phyloP scores from a whole-genome alignment of 2,113 vertebrate species.

The Alethe castanea region DNA sequence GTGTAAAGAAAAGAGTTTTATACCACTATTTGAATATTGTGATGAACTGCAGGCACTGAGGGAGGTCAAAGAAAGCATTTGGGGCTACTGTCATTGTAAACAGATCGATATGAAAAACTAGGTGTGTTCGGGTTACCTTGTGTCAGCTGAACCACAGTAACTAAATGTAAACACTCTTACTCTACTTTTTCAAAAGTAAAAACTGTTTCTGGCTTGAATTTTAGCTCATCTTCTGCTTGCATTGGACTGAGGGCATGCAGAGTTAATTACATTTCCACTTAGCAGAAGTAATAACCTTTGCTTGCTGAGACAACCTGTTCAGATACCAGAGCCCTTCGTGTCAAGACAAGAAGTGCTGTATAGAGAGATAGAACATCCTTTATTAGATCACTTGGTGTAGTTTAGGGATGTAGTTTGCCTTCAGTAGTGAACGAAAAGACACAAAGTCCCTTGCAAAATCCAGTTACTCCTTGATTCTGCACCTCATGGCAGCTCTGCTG shows the following conservation, averaged over 20 bases:
- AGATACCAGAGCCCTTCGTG: fast-evolving
- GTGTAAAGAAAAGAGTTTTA: background rate
- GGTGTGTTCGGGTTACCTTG: background rate
- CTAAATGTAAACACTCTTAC: background rate
- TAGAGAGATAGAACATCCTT: background rate
- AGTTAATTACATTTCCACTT: background rate
- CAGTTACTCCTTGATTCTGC: background rate
- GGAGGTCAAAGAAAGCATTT: background rate
- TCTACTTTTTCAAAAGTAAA: background rate
- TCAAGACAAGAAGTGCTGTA: background rate
- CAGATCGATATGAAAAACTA: background rate
- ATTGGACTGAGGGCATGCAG: background rate
- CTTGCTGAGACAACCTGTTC: background rate
- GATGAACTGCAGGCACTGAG: background rate
- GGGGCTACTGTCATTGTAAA: background rate
- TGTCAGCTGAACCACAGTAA: background rate
- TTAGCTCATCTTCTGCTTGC: background rate
- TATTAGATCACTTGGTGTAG: background rate
- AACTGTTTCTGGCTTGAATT: background rate
- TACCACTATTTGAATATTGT: background rate
- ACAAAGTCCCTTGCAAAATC: background rate
- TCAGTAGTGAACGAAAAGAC: background rate
- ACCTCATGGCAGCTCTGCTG: background rate
- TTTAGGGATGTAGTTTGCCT: background rate
- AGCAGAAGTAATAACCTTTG: background rate